Base-by-base conservation (phyloP, 2,113 vertebrate genomes). In the Pavo muticus region DNA sequence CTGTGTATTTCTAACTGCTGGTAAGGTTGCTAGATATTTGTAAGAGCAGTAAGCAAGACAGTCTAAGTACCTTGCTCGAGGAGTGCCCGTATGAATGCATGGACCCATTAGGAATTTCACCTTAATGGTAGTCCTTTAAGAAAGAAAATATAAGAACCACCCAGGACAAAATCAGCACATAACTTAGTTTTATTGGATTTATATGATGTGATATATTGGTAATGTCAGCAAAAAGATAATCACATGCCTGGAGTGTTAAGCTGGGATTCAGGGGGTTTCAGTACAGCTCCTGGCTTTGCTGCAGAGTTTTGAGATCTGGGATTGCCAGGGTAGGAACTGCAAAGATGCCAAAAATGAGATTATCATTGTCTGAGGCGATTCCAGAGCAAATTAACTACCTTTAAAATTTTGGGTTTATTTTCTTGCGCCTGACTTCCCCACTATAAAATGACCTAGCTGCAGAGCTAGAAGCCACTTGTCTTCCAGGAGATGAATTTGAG, bases 181-280 rank as follows among this genome's bases (percentile, higher is more conserved):
- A 24, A 64, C 52, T 54, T 5, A 24, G 27, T 74, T 30, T 27
- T 70, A 37, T 39, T 63, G n/a, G 39, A 30, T 4, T 7, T 17
- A 20, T 0, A 1, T 40, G 30, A 71, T 45, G 63, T 60, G 44
- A 52, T 60, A 52, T 23, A 30, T 19, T 9, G 32, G 20, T 27
- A 13, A 57, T 29, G 25, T 69, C 16, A 10, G 56, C 39, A n/a
- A 44, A 71, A 20, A 81, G 57, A 23, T 20, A 60, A 8, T 18
- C 5, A 2, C 5, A 1, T 15, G 8, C 17, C n/a, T 52, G 0
- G 65, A 71, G 27, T 1, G 0, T 19, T 60, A 29, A 14, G 16
- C 21, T 65, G 78, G 45, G 61, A 61, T 5, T 1, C 4, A 0
- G 0, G 21, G 50, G 21, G 60, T 5, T 65, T 42, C 35, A 32